phyloP scores from a whole-genome alignment of 2,113 vertebrate species.

The Austrofundulus limnaeus region DNA sequence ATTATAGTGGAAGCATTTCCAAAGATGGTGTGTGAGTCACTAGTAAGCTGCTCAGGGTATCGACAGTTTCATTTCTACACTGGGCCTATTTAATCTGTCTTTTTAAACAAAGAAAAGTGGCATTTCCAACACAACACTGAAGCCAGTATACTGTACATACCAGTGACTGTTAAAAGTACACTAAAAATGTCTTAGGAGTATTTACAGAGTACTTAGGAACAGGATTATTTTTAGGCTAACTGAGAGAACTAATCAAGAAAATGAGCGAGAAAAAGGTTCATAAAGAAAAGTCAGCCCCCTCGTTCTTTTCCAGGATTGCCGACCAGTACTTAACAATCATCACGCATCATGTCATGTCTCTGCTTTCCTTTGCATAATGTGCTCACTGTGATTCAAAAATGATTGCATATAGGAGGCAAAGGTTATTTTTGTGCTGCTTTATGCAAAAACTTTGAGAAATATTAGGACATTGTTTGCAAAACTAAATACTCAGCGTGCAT shows the following conservation, averaged over 20 bases:
- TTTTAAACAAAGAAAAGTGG: constrained; percentile 56
- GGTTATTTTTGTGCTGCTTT: constrained; percentile 3
- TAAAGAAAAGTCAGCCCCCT: constrained; percentile 29
- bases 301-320: constrained; percentile 43
- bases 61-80: constrained; percentile 33
- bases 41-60: constrained; percentile 43
- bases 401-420: constrained; percentile 27
- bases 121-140: constrained; percentile 37
- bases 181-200: constrained; percentile 65
- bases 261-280: constrained; percentile 57
- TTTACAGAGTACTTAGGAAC: constrained; percentile 57
- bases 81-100: constrained; percentile 38
- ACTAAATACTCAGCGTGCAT: constrained; percentile 4
- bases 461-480: constrained; percentile 18
- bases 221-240: constrained; percentile 49
- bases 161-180: constrained; percentile 44
- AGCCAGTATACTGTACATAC: constrained; percentile 24
- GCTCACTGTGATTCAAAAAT: constrained; percentile 27
- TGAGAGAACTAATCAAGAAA: constrained; percentile 61
- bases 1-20: too few relatives aligned
- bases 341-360: constrained; percentile 39
- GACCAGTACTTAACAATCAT: constrained; percentile 54
- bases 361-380: constrained; percentile 26
- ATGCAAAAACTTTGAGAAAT: constrained; percentile 19
- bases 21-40: neutral